phyloP scores from a whole-genome alignment of 2,113 vertebrate genomes.

The Grantiella picta region DNA sequence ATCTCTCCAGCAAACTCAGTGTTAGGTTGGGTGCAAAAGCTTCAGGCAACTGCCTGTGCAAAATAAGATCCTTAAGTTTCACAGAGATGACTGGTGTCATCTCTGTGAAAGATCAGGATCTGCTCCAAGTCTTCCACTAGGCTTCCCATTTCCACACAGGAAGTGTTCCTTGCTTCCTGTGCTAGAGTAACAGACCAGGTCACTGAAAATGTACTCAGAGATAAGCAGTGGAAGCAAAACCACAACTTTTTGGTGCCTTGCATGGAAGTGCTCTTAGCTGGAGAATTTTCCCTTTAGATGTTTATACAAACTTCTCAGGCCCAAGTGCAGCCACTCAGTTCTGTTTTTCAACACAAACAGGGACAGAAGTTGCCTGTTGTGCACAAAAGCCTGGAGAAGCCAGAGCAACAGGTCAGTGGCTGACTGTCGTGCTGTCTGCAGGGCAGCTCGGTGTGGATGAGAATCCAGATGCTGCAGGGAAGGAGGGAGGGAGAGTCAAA shows the following conservation, averaged over 20 bases:
- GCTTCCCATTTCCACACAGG: background rate
- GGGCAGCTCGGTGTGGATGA: background rate
- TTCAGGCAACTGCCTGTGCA: background rate
- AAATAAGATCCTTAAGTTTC: background rate
- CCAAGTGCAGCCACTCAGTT: background rate
- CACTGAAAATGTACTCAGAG: background rate
- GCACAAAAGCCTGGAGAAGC: background rate
- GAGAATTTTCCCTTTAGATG: background rate
- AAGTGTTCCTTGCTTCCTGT: background rate
- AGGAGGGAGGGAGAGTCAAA: background rate
- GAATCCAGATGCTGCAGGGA: background rate
- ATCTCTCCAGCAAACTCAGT: background rate
- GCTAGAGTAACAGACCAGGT: background rate
- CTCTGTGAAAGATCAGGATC: background rate
- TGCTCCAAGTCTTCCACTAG: rapidly evolving
- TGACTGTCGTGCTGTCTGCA: background rate
- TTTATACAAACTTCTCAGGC: background rate
- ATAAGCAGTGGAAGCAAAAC: background rate
- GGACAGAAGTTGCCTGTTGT: background rate
- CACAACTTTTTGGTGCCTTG: background rate
- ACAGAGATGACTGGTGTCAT: background rate
- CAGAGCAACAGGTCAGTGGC: background rate
- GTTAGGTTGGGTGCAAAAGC: background rate
- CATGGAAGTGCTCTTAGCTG: background rate
- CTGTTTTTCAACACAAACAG: background rate